Base-by-base conservation (phyloP, 2,888 invertebrate species). In the Pristionchus japonicus region DNA sequence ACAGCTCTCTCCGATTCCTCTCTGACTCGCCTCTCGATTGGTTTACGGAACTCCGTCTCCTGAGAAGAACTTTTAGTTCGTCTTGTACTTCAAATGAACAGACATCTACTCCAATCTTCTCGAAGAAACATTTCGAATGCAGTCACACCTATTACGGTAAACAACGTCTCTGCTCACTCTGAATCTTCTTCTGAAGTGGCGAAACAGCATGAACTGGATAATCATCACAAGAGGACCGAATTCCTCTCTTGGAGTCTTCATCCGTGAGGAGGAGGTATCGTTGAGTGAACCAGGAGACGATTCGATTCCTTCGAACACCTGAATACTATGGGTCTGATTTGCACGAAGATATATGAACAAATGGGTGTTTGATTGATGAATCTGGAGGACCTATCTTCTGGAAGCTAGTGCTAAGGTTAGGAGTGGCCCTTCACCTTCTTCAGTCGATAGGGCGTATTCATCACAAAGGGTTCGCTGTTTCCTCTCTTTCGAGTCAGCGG, bases 221-320 rank as follows among this genome's bases (percentile, higher is more conserved):
- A 86, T 47, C n/a, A n/a, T n/a, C 13, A 86, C 49, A 74, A 86
- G 86, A 1, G 86, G 86, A 1, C 74, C 86, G 52, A 74, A 86
- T 34, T 74, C 43, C 34, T 80, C 80, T 15, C 80, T 6, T 11
- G 47, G 11, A 23, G 43, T 80, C 80, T 80, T 80, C n/a, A 4
- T 15, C 2, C 47, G 80, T 6, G 80, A 80, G 34, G 27, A 23
- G n/a, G n/a, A n/a, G n/a, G n/a, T n/a, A 47, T 13, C 47, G n/a
- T 17, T 23, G n/a, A 13, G 3, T 43, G 43, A 43, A 43, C 43
- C 4, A 20, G 40, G 13, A 7, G 9, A 2, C 11, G 43, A 43
- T 9, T 6, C 11, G 43, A 11, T 43, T 6, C 6, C 43, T 9
- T 43, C 43, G 43, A 43, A 43, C 43, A 43, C 43, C 43, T 43